phyloP scores from a whole-genome alignment of 2,888 invertebrate genomes.

The Panopea generosa region DNA sequence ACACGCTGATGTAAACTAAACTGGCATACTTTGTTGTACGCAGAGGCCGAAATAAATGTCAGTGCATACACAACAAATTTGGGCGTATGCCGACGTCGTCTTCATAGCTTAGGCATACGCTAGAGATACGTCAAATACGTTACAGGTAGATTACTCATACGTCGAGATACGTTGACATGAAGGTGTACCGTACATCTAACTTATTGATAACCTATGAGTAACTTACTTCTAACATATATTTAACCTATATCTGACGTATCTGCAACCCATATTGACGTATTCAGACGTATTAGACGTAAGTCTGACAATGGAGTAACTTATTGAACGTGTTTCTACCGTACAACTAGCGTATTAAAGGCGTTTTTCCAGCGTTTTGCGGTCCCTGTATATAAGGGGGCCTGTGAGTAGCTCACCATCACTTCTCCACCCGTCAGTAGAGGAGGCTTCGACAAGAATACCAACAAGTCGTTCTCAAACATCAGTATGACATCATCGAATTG shows the following conservation, averaged over 20 bases:
- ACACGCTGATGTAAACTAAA: conserved; percentile 12
- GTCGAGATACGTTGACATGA: conserved; percentile 12
- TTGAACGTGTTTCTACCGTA: conserved; percentile 11
- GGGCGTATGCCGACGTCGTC: conserved; percentile 10
- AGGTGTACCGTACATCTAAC: conserved; percentile 12
- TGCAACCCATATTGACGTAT: conserved; percentile 12
- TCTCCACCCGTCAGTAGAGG: too few relatives aligned
- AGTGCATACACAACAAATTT: conserved; percentile 19
- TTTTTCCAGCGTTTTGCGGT: conserved; percentile 6
- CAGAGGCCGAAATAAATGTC: conserved; percentile 2
- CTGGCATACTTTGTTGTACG: conserved; percentile 15
- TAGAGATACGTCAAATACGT: conserved; percentile 1
- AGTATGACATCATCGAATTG: too few relatives aligned
- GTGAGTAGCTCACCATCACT: background rate
- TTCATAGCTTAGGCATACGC: conserved; percentile 17
- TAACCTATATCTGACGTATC: conserved; percentile 18
- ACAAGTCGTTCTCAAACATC: too few relatives aligned
- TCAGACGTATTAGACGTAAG: conserved; percentile 16
- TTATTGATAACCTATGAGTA: conserved; percentile 18
- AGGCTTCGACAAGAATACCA: too few relatives aligned
- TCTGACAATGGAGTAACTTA: conserved; percentile 7
- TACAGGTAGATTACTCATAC: conserved; percentile 6
- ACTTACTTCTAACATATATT: conserved; percentile 15
- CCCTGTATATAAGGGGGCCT: background rate
- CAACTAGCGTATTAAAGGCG: conserved; percentile 13